Conservation (phyloP, 2,797 vertebrate genomes). For the Luscinia megarhynchos region DNA sequence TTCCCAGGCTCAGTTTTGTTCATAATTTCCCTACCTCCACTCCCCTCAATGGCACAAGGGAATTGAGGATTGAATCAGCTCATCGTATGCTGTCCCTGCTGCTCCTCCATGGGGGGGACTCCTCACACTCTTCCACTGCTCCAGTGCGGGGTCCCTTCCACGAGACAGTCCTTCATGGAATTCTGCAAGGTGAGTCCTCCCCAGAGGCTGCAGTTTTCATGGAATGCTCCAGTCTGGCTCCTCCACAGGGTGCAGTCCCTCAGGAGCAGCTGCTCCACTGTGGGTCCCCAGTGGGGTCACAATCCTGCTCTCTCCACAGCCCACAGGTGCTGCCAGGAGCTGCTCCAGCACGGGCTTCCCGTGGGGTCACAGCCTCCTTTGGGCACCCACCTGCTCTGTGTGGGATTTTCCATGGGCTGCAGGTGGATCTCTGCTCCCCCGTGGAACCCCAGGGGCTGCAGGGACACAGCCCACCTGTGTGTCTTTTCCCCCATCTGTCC, state of each 20-base stretch:
- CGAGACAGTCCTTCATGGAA: not conserved
- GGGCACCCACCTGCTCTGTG: not conserved
- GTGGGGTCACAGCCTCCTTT: not conserved
- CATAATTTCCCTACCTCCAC: fast-evolving
- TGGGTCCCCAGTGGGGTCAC: too few relatives aligned
- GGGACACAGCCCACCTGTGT: not conserved
- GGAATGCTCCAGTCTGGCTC: fast-evolving
- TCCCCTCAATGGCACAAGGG: fast-evolving
- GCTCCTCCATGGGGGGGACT: not conserved
- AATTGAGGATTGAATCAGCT: not conserved
- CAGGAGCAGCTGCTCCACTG: not conserved
- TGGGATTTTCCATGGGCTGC: fast-evolving
- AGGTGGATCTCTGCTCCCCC: not conserved
- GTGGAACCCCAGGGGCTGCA: fast-evolving
- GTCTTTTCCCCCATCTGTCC: not conserved
- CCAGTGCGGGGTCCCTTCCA: not conserved
- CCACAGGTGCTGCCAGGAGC: not conserved
- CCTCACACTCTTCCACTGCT: not conserved
- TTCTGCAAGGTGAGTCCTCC: not conserved
- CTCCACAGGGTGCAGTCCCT: not conserved
- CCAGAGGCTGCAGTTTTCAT: fast-evolving
- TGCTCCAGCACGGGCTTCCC: not conserved
- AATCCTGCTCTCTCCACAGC: not conserved
- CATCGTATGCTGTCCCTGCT: not conserved
- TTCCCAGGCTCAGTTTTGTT: not conserved